A percentile compares a stretch with the other conserved stretches of the same genome.
Conservation (phyloP, 53 echinoderm and acorn worm genomes). For the Actinopyga echinites region DNA sequence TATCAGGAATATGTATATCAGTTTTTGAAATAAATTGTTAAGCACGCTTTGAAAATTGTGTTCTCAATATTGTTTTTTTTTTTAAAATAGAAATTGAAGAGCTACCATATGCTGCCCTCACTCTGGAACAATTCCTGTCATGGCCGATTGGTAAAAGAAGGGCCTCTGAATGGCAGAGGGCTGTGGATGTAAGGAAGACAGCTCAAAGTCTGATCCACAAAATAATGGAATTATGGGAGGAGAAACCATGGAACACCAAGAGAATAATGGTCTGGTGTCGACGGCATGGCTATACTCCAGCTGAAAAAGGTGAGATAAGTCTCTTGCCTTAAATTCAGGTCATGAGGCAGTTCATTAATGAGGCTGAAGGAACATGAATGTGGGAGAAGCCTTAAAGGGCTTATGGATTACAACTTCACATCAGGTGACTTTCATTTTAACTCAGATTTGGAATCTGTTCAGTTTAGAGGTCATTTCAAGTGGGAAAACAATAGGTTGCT, state of each 20-base stretch:
- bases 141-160: conserved; percentile 87
- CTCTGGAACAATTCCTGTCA: conserved; percentile 77
- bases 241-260: conserved; percentile 80
- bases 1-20: too few species aligned
- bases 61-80: not conserved
- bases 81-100: conserved; percentile 70
- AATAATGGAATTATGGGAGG: conserved; percentile 54
- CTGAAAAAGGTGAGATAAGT: conserved; percentile 64
- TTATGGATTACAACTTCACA: too few species aligned
- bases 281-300: conserved; percentile 77
- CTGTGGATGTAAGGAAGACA: conserved; percentile 66
- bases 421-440: too few species aligned
- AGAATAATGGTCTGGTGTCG: conserved; percentile 86
- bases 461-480: too few species aligned
- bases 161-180: conserved; percentile 94
- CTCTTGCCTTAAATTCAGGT: too few species aligned
- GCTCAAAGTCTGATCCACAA: conserved; percentile 52
- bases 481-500: too few species aligned
- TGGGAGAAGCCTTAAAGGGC: too few species aligned
- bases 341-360: too few species aligned
- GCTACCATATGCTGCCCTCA: conserved; percentile 80
- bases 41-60: not conserved
- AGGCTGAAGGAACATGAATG: too few species aligned
- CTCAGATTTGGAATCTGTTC: too few species aligned
- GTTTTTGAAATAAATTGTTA: too few species aligned